Conservation (phyloP, 2,113 vertebrate species). For the Corythornis madagascariensis region DNA sequence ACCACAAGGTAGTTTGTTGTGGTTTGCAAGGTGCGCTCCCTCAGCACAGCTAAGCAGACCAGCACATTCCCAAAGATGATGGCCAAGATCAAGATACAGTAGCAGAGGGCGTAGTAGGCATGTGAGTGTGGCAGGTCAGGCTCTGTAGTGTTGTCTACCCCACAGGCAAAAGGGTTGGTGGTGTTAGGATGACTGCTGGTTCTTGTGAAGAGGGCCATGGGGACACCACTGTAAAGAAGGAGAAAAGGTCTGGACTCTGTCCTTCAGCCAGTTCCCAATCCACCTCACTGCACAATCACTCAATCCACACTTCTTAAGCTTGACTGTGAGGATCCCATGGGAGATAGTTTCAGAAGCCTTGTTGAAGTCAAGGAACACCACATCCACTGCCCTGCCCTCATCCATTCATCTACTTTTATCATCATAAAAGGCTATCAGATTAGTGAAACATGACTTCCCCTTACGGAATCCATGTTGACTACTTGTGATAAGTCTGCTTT, state of each 20-base stretch:
- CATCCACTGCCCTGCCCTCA: too few relatives aligned
- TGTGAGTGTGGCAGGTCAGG: conserved; percentile 37
- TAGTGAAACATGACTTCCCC: too few relatives aligned
- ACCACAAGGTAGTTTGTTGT: conserved; percentile 96
- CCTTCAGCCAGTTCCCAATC: too few relatives aligned
- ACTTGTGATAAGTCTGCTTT: too few relatives aligned
- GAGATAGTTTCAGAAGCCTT: too few relatives aligned
- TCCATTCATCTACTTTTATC: too few relatives aligned
- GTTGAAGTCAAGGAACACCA: too few relatives aligned
- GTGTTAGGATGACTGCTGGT: conserved; percentile 78
- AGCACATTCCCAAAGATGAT: conserved; percentile 91
- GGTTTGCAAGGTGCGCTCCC: conserved; percentile 87
- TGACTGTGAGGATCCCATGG: too few relatives aligned
- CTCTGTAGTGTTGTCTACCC: conserved; percentile 74
- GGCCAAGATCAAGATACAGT: conserved; percentile 87
- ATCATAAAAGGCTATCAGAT: too few relatives aligned
- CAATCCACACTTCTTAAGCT: too few relatives aligned
- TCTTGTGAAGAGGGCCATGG: conserved; percentile 82
- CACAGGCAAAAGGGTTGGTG: conserved; percentile 62
- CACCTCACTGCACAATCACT: too few relatives aligned
- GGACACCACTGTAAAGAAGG: background rate
- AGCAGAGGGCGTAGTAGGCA: conserved; percentile 89
- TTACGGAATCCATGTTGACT: too few relatives aligned
- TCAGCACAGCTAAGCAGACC: conserved; percentile 90
- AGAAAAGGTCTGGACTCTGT: background rate